phyloP scores from a whole-genome alignment of 2,113 vertebrate species.

The Meriones unguiculatus region DNA sequence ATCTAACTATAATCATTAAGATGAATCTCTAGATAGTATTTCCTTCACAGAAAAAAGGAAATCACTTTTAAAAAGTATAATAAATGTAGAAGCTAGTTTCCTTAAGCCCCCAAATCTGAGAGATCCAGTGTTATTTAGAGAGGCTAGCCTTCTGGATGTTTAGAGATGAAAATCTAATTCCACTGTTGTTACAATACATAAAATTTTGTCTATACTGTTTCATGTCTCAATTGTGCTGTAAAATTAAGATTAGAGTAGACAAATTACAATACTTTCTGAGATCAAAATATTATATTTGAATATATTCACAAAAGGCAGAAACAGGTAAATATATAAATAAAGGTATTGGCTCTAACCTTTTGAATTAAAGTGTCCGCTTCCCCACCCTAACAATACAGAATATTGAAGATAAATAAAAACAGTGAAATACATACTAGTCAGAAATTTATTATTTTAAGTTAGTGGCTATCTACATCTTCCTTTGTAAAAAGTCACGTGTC shows the following conservation, averaged over 20 bases:
- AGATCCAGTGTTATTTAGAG: background rate
- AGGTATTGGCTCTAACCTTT: background rate
- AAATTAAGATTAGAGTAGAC: slow-evolving; percentile 39
- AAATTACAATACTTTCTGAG: slow-evolving; percentile 8
- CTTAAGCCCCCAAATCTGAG: slow-evolving; percentile 2
- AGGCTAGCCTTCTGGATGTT: background rate
- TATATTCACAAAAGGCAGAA: background rate
- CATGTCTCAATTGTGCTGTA: background rate
- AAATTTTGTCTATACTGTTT: background rate
- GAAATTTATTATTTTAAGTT: background rate
- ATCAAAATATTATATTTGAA: background rate
- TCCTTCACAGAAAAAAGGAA: slow-evolving; percentile 79
- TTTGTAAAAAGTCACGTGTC: background rate
- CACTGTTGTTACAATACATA: background rate
- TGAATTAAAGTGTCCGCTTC: slow-evolving; percentile 40
- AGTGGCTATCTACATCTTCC: background rate
- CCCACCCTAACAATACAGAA: background rate
- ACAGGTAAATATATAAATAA: background rate
- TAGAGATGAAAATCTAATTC: slow-evolving; percentile 2
- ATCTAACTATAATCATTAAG: slow-evolving; percentile 82
- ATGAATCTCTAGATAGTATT: slow-evolving; percentile 82
- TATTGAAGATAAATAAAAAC: background rate
- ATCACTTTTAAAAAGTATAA: slow-evolving; percentile 65
- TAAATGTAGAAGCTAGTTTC: background rate
- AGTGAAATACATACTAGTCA: background rate